Evolutionary conservation across 2,888 invertebrate genomes (phyloP).

Genomic region (Ephialtes manifestator): DNA sequence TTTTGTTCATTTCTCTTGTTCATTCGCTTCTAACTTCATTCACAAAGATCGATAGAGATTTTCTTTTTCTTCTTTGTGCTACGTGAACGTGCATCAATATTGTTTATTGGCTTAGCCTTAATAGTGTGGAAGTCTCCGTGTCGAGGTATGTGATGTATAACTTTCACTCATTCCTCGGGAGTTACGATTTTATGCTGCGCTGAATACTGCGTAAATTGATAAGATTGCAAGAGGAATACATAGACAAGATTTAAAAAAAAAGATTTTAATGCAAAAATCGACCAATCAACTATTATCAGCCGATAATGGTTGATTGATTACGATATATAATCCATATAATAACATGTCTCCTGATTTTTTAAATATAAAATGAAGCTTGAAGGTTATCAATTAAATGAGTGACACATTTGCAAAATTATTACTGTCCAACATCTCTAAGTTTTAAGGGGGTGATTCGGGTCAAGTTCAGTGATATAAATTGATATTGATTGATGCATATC

Average conservation of each 20-base stretch:
- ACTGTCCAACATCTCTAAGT: no score
- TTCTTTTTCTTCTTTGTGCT: not conserved
- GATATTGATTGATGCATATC: no score
- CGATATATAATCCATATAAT: no score
- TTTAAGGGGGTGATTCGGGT: no score
- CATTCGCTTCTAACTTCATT: conserved; percentile 12
- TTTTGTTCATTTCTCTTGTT: not conserved
- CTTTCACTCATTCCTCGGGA: conserved; percentile 38
- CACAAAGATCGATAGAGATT: not conserved
- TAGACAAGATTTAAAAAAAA: not conserved
- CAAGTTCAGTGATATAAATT: no score
- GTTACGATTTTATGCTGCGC: not conserved
- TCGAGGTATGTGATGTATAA: conserved; percentile 30
- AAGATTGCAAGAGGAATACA: not conserved
- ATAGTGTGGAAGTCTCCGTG: conserved; percentile 33
- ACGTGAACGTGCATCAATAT: conserved; percentile 22
- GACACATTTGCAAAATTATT: no score
- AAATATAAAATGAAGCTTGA: no score
- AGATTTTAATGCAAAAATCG: not conserved
- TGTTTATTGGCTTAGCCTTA: conserved; percentile 41
- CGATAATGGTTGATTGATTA: no score
- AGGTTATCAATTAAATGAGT: no score
- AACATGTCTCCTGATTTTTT: no score
- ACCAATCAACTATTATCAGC: no score
- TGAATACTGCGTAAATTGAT: not conserved